These are phyloP conservation scores for Girardia tigrina DNA, from an alignment of 2,888 invertebrate genomes.

Conservation along the genomic window DNA sequence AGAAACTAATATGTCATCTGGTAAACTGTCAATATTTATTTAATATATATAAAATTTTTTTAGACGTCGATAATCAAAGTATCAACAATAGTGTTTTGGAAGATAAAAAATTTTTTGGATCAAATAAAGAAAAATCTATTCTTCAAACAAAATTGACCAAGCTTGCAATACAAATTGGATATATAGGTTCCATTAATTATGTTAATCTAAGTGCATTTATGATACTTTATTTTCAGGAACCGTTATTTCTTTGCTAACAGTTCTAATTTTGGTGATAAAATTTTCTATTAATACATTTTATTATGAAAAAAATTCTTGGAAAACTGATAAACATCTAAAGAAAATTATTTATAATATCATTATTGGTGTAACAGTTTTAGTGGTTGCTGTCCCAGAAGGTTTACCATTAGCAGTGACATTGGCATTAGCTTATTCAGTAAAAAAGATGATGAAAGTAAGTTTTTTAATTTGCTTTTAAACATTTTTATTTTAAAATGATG, in stretches of 20 bases:
- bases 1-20: too few species aligned
- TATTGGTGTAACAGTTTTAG: constrained; percentile 97
- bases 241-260: constrained; percentile 87
- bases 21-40: too few species aligned
- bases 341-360: constrained; percentile 89
- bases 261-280: constrained; percentile 69
- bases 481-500: too few species aligned
- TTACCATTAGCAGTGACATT: constrained; percentile 92
- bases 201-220: neutral
- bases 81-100: too few species aligned
- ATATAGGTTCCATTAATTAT: constrained; percentile 59
- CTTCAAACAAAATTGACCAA: constrained; percentile 94
- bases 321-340: constrained; percentile 61
- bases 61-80: too few species aligned
- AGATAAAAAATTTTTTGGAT: neutral
- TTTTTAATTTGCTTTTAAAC: too few species aligned
- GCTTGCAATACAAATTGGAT: constrained; percentile 96
- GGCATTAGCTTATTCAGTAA: constrained; percentile 94
- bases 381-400: constrained; percentile 97
- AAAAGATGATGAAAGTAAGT: constrained; percentile 23
- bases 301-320: constrained; percentile 43
- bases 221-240: too few species aligned
- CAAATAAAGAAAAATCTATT: constrained; percentile 78
- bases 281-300: neutral
- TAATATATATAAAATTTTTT: too few species aligned